A percentile compares a stretch with the other conserved stretches of the same genome.
Conservation (phyloP, 2,113 vertebrate species). For the Serilophus lunatus region DNA sequence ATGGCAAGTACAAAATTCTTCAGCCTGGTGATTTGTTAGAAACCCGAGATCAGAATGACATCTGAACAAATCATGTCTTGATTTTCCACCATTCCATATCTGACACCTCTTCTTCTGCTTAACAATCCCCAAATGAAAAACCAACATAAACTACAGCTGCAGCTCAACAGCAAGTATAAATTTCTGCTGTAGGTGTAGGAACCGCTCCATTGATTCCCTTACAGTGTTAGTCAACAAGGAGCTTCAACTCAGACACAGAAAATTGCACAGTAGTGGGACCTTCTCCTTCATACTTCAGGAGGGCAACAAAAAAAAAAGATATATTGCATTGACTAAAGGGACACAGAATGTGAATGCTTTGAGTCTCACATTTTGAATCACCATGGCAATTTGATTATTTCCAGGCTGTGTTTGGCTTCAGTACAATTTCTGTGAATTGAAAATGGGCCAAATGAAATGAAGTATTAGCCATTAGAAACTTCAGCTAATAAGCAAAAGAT, state of each 20-base stretch:
- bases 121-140: neutral
- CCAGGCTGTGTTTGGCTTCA: neutral
- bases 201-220: neutral
- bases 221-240: neutral
- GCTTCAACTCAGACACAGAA: neutral
- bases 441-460: neutral
- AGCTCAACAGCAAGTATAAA: neutral
- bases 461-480: neutral
- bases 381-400: neutral
- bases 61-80: neutral
- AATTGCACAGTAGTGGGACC: neutral
- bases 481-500: neutral
- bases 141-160: neutral
- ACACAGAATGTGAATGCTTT: neutral
- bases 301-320: neutral
- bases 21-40: neutral
- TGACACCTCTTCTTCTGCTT: neutral
- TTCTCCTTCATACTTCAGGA: neutral
- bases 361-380: neutral
- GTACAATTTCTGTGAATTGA: neutral
- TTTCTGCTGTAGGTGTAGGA: neutral
- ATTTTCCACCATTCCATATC: neutral
- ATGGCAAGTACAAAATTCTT: neutral
- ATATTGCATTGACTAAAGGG: neutral
- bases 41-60: neutral